Evolutionary conservation across 2,113 vertebrate species (phyloP).

Genomic region (Ciconia maguari): DNA sequence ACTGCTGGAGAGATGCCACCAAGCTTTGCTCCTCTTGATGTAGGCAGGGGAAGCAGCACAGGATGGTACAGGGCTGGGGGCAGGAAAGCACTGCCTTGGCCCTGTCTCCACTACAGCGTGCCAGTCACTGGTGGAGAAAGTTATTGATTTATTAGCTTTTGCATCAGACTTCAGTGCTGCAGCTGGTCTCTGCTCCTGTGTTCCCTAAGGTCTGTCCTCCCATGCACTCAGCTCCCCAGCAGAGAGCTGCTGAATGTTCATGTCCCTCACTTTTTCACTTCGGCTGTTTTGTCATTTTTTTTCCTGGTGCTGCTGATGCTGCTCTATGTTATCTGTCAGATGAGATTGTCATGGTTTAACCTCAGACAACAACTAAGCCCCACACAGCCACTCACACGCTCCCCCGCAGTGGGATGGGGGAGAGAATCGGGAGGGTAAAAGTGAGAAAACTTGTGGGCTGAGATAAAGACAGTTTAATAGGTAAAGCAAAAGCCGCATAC

Average conservation of each 20-base stretch:
- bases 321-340: background rate
- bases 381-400: background rate
- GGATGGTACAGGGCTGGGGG: background rate
- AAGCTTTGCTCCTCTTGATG: background rate
- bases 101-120: background rate
- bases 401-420: background rate
- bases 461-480: background rate
- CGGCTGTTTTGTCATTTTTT: background rate
- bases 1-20: background rate
- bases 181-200: background rate
- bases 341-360: background rate
- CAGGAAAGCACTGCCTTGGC: background rate
- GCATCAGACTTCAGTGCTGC: background rate
- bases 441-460: background rate
- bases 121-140: background rate
- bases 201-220: background rate
- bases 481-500: fast-evolving
- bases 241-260: background rate
- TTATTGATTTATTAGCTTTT: background rate
- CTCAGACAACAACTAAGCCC: background rate
- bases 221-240: background rate
- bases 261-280: background rate
- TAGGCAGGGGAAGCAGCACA: background rate
- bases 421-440: background rate
- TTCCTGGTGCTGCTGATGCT: background rate